Base-by-base conservation (phyloP, 2,113 vertebrate genomes). In the Gyps fulvus region DNA sequence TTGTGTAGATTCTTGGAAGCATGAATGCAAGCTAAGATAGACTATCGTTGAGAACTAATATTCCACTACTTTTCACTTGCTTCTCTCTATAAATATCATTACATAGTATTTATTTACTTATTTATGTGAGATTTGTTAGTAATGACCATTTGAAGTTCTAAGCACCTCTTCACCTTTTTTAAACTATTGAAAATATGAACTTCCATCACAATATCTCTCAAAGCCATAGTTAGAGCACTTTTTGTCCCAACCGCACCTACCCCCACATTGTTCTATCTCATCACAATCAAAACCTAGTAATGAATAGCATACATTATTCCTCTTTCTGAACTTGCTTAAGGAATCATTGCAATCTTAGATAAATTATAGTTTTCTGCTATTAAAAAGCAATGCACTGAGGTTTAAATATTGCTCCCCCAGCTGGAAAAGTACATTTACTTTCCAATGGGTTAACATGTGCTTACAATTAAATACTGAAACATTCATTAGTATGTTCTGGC, bases 401-500 rank as follows among this genome's bases (percentile, higher is more conserved):
- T 87, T 49, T 71, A 96, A 91, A 87, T 63, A 89, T 83, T 91
- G 61, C 66, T 96, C 27, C 25, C 40, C 16, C 40, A 76, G 50
- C 63, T 81, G 78, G 52, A 85, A 95, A 82, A 87, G 47, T 55
- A 42, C 55, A 55, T 84, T 89, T 61, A 43, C 61, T 89, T 89
- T 61, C 25, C 81, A 82, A 52, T 43, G 43, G 81, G 50, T 63
- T 79, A 76, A 79, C 1, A 7, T 40, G 38, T 79, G 52, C 77
- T 87, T 82, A 34, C 69, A 78, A 67, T 84, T 87, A 91, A 91
- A 82, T 36, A n/a, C 87, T 42, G 57, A 89, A 91, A 78, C 59
- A 67, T 65, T 89, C 83, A 84, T 96, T 87, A 93, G 38, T 50
- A 55, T 84, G 77, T 84, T 90, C 93, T 82, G 57, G 89, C 59